Evolutionary conservation across 2,888 invertebrate species (phyloP).

Genomic region (Lagria hirta): DNA sequence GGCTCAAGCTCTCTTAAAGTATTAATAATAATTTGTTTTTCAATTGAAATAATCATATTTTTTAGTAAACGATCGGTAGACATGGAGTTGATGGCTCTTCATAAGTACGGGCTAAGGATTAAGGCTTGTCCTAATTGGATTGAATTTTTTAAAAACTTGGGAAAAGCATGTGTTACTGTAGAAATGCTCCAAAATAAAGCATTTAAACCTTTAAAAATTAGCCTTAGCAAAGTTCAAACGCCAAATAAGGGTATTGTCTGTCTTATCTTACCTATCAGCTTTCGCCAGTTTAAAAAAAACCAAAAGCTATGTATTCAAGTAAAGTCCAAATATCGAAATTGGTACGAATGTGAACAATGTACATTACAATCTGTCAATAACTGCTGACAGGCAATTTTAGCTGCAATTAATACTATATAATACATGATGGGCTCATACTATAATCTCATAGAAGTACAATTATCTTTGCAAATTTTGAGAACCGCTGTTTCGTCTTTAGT

Average conservation of each 20-base stretch:
- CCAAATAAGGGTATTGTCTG: constrained; percentile 37
- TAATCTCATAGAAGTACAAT: too few relatives aligned
- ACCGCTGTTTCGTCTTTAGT: too few relatives aligned
- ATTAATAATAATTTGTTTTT: constrained; percentile 24
- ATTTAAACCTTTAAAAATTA: constrained; percentile 61
- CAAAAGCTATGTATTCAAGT: too few relatives aligned
- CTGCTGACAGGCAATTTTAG: too few relatives aligned
- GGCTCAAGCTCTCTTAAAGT: constrained; percentile 60
- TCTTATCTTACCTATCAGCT: constrained; percentile 8
- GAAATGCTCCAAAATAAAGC: constrained; percentile 71
- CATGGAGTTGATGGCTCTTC: constrained; percentile 67
- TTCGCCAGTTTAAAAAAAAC: too few relatives aligned
- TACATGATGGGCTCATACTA: too few relatives aligned
- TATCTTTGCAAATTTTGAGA: too few relatives aligned
- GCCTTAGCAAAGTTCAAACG: constrained; percentile 36
- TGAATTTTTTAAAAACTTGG: constrained; percentile 62
- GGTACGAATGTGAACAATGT: too few relatives aligned
- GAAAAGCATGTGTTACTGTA: constrained; percentile 66
- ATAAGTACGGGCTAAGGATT: constrained; percentile 65
- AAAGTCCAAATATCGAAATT: too few relatives aligned
- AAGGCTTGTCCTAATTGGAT: constrained; percentile 57
- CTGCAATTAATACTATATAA: too few relatives aligned
- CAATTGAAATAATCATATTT: constrained; percentile 6
- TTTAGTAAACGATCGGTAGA: constrained; percentile 62
- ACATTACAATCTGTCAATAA: too few relatives aligned